Evolutionary conservation across 2,797 vertebrate species (phyloP).

Genomic region (Pterois miles): DNA sequence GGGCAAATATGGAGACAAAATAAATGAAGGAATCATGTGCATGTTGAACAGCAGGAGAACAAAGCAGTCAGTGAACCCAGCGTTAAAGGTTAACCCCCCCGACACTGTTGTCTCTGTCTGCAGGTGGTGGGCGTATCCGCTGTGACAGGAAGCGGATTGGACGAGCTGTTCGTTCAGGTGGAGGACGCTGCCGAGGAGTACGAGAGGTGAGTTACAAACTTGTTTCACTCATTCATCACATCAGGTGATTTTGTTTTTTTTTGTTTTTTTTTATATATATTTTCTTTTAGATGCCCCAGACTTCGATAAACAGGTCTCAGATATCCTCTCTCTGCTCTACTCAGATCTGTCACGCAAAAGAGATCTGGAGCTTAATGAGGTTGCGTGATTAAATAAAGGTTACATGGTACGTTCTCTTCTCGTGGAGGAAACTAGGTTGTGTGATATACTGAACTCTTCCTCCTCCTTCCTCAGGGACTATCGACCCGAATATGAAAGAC

Average conservation of each 20-base stretch:
- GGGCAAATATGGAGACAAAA: no score
- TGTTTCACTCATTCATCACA: no score
- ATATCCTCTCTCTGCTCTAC: no score
- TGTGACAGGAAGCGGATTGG: slow-evolving; percentile 90
- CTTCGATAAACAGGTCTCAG: no score
- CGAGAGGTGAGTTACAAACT: slow-evolving; percentile 84
- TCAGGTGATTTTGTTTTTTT: no score
- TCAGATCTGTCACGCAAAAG: no score
- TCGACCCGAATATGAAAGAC: slow-evolving; percentile 92
- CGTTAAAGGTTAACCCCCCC: background rate
- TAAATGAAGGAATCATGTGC: no score
- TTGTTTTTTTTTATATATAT: no score
- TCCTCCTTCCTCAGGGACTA: slow-evolving; percentile 87
- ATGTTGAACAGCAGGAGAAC: background rate
- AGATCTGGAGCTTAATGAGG: no score
- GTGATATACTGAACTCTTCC: background rate
- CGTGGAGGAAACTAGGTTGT: background rate
- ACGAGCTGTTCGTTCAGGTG: slow-evolving; percentile 90
- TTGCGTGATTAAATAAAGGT: no score
- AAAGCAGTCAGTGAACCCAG: background rate
- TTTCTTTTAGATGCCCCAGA: no score
- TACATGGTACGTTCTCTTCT: background rate
- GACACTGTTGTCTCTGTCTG: background rate
- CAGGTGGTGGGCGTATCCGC: slow-evolving; percentile 98
- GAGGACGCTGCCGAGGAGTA: slow-evolving; percentile 92